Base-by-base conservation (phyloP, 2,888 invertebrate species). In the Formica aserva region DNA sequence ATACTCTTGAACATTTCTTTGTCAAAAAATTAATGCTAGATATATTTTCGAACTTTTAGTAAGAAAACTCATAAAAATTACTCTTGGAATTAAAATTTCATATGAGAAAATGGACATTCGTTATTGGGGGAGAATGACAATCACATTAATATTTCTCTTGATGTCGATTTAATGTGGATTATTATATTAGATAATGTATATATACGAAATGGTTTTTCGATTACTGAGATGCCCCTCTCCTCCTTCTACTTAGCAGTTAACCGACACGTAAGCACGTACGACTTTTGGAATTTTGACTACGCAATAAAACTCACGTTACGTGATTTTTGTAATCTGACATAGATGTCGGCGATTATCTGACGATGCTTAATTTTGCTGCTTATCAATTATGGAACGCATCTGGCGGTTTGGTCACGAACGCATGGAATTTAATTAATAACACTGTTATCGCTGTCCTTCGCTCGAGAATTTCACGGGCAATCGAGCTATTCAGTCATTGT, bases 401-500 rank as follows among this genome's bases (percentile, higher is more conserved):
- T 69, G 57, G 85, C 57, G 78, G 72, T 83, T 85, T 72, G 52
- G 55, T 63, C 77, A 69, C 83, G 82, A 72, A 71, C 62, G 81
- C 72, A 41, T 63, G 78, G 78, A 81, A 83, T 88, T 86, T 87
- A 84, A 88, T 88, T 88, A 85, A 82, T 85, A 76, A 65, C 77
- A 80, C 77, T 83, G 65, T 83, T 86, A 88, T 75, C 78, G 82
- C 52, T 80, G 82, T 72, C 87, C 72, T 77, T 82, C 62, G 69
- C 80, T 74, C 86, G 81, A 81, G 78, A 83, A 84, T 83, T 83
- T 85, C 74, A 52, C 52, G 52, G n/a, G 8, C 52, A 35, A 63
- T 60, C 66, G 41, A 84, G 52, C 57, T 75, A 84, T 80, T 63
- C 62, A 63, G 8, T 52, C 55, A 55, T 3, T 55, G 4, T n/a